These are phyloP conservation scores for Silurus asotus DNA, from an alignment of 2,113 vertebrate genomes.

Conservation along the genomic window DNA sequence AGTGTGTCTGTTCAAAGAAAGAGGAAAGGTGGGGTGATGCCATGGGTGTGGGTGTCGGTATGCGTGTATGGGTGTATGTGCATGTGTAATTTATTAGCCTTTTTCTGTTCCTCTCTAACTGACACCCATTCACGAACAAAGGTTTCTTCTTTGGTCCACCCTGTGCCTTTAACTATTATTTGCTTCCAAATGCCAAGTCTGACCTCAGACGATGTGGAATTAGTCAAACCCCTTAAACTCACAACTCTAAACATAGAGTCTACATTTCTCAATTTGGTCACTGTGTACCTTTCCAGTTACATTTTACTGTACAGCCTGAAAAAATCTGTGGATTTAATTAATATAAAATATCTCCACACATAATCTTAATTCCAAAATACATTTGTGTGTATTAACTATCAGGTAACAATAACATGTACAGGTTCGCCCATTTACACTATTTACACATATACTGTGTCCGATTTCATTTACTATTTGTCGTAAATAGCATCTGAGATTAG, in stretches of 20 bases:
- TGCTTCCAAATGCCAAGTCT: constrained; percentile 28
- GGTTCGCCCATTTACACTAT: neutral
- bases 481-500: too few relatives aligned
- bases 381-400: neutral
- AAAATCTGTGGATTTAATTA: neutral
- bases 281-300: neutral
- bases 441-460: too few relatives aligned
- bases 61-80: neutral
- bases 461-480: too few relatives aligned
- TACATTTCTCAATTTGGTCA: neutral
- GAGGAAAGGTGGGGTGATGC: constrained; percentile 40
- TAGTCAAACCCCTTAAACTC: neutral
- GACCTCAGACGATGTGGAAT: constrained; percentile 4
- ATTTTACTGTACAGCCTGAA: neutral
- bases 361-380: neutral
- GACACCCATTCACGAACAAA: constrained; percentile 44
- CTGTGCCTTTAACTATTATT: constrained; percentile 37
- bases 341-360: neutral
- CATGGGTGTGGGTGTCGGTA: constrained; percentile 34
- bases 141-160: neutral
- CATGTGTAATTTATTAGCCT: constrained; percentile 23
- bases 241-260: neutral
- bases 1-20: constrained; percentile 25
- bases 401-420: neutral
- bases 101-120: constrained; percentile 14